Evolutionary conservation across 2,888 invertebrate genomes (phyloP), one percentile per base, ranked within the genome.

Genomic region (Steinernema hermaphroditum): DNA sequence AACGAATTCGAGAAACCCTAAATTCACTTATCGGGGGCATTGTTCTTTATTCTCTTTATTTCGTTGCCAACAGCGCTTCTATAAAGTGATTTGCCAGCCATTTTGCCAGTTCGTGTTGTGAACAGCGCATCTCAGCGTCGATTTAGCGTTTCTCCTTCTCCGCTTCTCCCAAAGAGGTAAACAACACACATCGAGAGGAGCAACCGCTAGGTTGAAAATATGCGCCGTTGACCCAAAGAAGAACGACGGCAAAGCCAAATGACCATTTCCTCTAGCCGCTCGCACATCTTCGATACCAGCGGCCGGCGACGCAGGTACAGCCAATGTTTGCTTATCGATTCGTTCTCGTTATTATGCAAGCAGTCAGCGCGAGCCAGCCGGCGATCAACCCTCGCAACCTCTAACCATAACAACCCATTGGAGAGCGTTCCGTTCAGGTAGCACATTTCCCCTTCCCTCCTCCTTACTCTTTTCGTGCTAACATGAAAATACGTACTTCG

Each of bases 311-410:
- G 32, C 62, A 62, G 62, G 62, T 62, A 62, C 9, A n/a, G 16
- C 62, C 16, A 54, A 8, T 62, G 32, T 62, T 62, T 62, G 62
- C 62, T 32, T 62, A 62, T 62, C 32, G 62, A 62, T 62, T 62
- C 32, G 62, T 32, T 29, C 12, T 62, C 29, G 32, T 62, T 29
- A 62, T 62, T 62, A 62, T 62, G 62, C 62, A 62, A 62, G 62
- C 62, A 62, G 27, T 62, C 62, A 32, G 62, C 32, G 16, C 12
- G 32, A 29, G 12, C 62, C 62, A 32, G 62, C 62, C 32, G 62
- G 62, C 54, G 27, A 27, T 4, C n/a, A 46, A n/a, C 19, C 50
- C 22, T 50, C 22, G 37, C 62, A 62, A 62, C 27, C 62, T 29
- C 29, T 62, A 32, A 62, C 62, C 62, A 29, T 62, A 62, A 29